These are phyloP conservation scores for Listronotus bonariensis DNA, from an alignment of 1,140 invertebrate genomes.

Conservation along the genomic window DNA sequence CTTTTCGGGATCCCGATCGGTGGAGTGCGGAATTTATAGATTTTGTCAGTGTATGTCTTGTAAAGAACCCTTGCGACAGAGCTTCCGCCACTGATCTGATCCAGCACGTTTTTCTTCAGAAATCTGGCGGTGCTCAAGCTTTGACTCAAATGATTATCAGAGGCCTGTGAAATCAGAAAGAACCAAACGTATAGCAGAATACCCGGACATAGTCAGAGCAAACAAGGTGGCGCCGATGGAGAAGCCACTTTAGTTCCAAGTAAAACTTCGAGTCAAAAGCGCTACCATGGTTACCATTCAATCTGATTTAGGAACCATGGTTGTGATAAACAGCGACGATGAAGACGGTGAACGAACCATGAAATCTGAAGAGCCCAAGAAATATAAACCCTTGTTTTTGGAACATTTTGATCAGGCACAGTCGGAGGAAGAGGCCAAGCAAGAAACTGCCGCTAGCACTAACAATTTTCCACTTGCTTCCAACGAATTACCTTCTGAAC, in stretches of 20 bases:
- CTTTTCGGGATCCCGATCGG: conserved; percentile 93
- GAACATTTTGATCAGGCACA: conserved; percentile 96
- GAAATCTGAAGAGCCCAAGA: conserved; percentile 78
- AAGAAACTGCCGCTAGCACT: conserved; percentile 1
- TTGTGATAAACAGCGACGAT: conserved; percentile 85
- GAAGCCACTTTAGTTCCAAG: conserved; percentile 60
- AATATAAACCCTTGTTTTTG: conserved; percentile 88
- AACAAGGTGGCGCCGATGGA: conserved; percentile 46
- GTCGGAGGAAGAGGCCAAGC: conserved; percentile 59
- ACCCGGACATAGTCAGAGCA: conserved; percentile 46
- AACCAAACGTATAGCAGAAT: conserved; percentile 68
- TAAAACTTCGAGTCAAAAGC: conserved; percentile 62
- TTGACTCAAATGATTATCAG: conserved; percentile 88
- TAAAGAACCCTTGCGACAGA: conserved; percentile 94
- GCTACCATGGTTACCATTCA: conserved; percentile 72
- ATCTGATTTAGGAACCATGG: conserved; percentile 89
- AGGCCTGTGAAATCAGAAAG: conserved; percentile 90
- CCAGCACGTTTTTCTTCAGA: conserved; percentile 84
- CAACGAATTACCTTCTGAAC: conserved; percentile 2
- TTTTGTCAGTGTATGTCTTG: conserved; percentile 92
- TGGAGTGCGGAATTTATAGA: conserved; percentile 97
- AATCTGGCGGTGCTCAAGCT: conserved; percentile 83
- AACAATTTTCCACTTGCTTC: conserved; percentile 2
- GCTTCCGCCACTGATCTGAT: conserved; percentile 89
- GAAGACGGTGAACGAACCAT: conserved; percentile 81